Base-by-base conservation (phyloP, 2,888 invertebrate genomes). In the Crossocerus cetratus region DNA sequence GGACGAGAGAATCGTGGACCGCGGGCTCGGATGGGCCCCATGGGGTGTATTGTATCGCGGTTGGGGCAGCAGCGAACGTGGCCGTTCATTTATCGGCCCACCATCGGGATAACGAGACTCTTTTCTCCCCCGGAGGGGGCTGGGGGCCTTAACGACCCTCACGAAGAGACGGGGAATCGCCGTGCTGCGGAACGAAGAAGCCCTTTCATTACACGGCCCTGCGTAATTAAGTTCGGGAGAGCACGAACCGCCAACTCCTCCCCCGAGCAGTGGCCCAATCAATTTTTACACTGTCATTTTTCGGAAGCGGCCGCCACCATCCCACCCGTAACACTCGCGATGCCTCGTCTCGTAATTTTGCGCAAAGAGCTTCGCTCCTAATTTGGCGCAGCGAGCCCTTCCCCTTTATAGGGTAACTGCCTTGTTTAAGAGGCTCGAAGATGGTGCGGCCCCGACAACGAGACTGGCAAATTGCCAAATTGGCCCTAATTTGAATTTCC, bases 81-180 rank as follows among this genome's bases (percentile, higher is more conserved):
- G 66, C 73, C 72, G 55, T 74, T 63, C 81, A 71, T 77, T 79
- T 77, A 79, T 79, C 67, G 79, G 79, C 72, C 79, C 65, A 77
- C 81, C 81, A 81, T 81, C 79, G 73, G 82, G 82, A 81, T 82
- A 79, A 81, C 76, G 65, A 82, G 71, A 72, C 55, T 65, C 55
- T 67, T 64, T 72, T 62, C 59, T 63, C 61, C 32, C 5, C 32
- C 32, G 32, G 32, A 32, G 8, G 32, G 32, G 32, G 32, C 32
- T 8, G 32, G 32, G 32, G 32, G 32, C 66, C 61, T 78, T 72
- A 65, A 76, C 60, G 60, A 72, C 65, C 60, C 53, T 70, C 66
- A 55, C 56, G 59, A 42, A 62, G 55, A 68, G 32, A 32, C 32
- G 32, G 32, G 8, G 32, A 32, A 32, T 32, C 65, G 65, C 53